Percentiles rank a stretch among this genome's conserved stretches.
Conservation (phyloP, 2,888 invertebrate species). For the Serripes groenlandicus region DNA sequence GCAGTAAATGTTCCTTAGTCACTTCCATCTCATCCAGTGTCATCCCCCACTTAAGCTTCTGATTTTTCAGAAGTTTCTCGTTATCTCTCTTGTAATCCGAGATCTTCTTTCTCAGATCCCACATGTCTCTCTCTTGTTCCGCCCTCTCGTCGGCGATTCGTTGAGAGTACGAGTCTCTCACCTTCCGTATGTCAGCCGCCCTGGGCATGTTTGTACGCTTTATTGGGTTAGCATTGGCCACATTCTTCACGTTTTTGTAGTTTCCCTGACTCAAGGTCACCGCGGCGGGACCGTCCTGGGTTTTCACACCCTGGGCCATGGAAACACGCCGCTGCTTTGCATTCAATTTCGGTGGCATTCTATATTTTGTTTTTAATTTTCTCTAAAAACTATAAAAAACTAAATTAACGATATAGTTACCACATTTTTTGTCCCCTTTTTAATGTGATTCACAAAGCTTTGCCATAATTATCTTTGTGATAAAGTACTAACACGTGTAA, state of each 20-base stretch:
- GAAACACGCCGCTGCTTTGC: constrained; percentile 22
- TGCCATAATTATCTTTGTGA: too few relatives aligned
- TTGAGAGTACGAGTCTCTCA: constrained; percentile 31
- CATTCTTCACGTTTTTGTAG: not conserved
- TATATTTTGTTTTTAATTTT: not conserved
- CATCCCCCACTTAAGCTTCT: constrained; percentile 55
- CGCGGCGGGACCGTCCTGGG: not conserved
- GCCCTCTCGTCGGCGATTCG: constrained; percentile 40
- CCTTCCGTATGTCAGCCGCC: constrained; percentile 37
- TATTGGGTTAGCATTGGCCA: constrained; percentile 41
- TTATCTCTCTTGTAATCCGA: constrained; percentile 47
- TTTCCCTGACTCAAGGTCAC: not conserved
- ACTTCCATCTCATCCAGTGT: constrained; percentile 50
- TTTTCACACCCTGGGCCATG: constrained; percentile 38
- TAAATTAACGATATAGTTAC: not conserved
- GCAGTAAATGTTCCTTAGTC: constrained; percentile 40
- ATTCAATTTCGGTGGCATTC: constrained; percentile 23
- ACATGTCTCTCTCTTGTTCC: constrained; percentile 40
- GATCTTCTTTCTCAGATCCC: constrained; percentile 49
- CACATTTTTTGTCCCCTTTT: not conserved
- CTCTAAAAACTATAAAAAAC: not conserved
- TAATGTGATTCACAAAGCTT: too few relatives aligned
- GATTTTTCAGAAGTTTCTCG: constrained; percentile 55
- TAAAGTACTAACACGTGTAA: too few relatives aligned
- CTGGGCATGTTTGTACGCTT: constrained; percentile 35